Percentiles rank a stretch among this genome's conserved stretches.
These are phyloP conservation scores for Eupithecia centaureata DNA, from an alignment of 2,888 invertebrate species.

Conservation along the genomic window DNA sequence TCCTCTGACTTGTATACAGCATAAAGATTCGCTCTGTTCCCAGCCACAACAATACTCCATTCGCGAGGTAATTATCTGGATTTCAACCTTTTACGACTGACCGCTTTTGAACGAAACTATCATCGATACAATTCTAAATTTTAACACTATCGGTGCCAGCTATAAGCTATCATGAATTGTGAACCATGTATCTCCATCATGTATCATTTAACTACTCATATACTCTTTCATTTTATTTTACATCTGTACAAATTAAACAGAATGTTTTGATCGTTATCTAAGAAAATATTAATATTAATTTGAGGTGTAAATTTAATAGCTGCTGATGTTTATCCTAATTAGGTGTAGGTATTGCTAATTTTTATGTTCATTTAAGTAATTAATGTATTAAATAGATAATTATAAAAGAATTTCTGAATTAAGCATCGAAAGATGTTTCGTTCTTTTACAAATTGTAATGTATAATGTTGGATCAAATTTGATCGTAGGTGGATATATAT, in stretches of 20 bases:
- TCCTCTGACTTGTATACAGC: background rate
- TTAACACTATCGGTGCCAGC: slow-evolving; percentile 54
- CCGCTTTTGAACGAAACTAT: slow-evolving; percentile 56
- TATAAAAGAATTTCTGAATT: too few species aligned
- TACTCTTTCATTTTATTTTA: background rate
- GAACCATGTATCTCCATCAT: background rate
- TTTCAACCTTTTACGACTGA: slow-evolving; percentile 56
- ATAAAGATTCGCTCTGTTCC: slow-evolving; percentile 21
- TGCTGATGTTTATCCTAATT: slow-evolving; percentile 8
- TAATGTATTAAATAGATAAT: background rate
- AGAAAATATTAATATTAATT: slow-evolving; percentile 4
- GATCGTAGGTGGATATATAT: too few species aligned
- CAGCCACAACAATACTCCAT: slow-evolving; percentile 62
- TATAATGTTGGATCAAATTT: too few species aligned
- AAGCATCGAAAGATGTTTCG: background rate
- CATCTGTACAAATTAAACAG: background rate
- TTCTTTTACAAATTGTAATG: too few species aligned
- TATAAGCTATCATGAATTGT: slow-evolving; percentile 47
- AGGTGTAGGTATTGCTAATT: slow-evolving; percentile 1
- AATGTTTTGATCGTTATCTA: background rate
- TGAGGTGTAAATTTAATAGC: background rate
- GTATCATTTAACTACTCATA: too few species aligned
- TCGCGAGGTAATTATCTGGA: slow-evolving; percentile 55
- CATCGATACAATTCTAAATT: slow-evolving; percentile 59
- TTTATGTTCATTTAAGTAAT: background rate